Evolutionary conservation across 2,113 vertebrate species (phyloP), one percentile per base, ranked within the genome.

Genomic region (Oreochromis spilurus): DNA sequence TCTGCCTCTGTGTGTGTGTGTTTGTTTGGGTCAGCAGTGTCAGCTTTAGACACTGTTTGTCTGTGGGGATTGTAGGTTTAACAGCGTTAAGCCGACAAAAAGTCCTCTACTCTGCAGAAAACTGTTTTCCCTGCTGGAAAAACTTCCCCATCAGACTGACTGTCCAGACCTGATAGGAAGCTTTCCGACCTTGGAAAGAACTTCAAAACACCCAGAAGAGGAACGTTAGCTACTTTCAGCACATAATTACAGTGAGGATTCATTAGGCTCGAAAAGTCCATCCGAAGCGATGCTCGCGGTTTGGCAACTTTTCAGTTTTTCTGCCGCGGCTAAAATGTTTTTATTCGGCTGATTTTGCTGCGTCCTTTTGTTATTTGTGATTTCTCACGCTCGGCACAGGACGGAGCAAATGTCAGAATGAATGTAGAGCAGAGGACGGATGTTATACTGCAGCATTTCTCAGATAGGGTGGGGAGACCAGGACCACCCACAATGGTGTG

Each of bases 1-100:
- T 31, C 45, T 50, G 83, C 45, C 10, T 70, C 12, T 80, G 80
- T 16, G 13, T 82, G 52, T 24, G 83, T 75, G 87, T 78, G 88
- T 84, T 82, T 93, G 82, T 50, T 80, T 88, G 88, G 93, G 93
- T 95, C 94, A 95, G 94, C 93, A 95, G 93, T 91, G 93, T 93
- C 86, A 85, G 94, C 93, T 94, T 94, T 93, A 95, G 92, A 93
- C 92, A 57, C 83, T 89, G 93, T 93, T 93, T 94, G 94, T 93
- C 93, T 94, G 92, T 55, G 70, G 91, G 92, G 94, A 95, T 94
- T 94, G 93, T 84, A 93, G 93, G 94, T 94, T 95, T 94, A 94
- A 95, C 94, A 91, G 88, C 87, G 90, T 83, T 95, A 95, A 95
- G 93, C 94, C 88, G 86, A 93, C 91, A 92, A 89, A 94, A 94